A percentile compares a stretch with the other conserved stretches of the same genome.
Evolutionary conservation across 2,113 vertebrate genomes (phyloP).

Genomic region (Vidua chalybeata): DNA sequence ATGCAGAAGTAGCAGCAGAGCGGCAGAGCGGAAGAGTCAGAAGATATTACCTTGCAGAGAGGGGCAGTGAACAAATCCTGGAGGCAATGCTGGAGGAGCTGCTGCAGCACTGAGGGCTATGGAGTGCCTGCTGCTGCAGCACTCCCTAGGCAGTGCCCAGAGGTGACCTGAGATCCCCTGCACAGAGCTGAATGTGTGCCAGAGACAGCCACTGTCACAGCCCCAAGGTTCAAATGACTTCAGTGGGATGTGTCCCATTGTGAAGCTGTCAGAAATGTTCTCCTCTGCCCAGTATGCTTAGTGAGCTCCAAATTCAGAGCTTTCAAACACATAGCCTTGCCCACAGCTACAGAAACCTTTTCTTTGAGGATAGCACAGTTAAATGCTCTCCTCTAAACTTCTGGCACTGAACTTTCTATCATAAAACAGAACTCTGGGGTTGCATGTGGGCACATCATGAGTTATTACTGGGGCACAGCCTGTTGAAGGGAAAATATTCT

Average conservation of each 20-base stretch:
- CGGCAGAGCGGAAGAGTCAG: background rate
- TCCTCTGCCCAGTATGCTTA: background rate
- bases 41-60: background rate
- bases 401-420: background rate
- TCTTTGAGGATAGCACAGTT: background rate
- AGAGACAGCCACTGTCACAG: background rate
- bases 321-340: background rate
- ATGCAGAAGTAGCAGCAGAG: background rate
- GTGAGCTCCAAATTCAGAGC: background rate
- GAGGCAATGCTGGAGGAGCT: background rate
- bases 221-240: background rate
- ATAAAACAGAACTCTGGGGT: background rate
- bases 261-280: background rate
- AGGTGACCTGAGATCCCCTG: background rate
- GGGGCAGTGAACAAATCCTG: background rate
- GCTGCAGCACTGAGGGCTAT: accelerated
- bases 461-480: background rate
- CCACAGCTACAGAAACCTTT: background rate
- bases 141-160: background rate
- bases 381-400: background rate
- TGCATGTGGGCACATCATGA: background rate
- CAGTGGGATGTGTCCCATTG: background rate
- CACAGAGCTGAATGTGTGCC: background rate
- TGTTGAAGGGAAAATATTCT: background rate
- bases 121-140: background rate